These are phyloP conservation scores for Plecturocebus donacophilus DNA, from an alignment of 2,113 vertebrate species.

Conservation along the genomic window DNA sequence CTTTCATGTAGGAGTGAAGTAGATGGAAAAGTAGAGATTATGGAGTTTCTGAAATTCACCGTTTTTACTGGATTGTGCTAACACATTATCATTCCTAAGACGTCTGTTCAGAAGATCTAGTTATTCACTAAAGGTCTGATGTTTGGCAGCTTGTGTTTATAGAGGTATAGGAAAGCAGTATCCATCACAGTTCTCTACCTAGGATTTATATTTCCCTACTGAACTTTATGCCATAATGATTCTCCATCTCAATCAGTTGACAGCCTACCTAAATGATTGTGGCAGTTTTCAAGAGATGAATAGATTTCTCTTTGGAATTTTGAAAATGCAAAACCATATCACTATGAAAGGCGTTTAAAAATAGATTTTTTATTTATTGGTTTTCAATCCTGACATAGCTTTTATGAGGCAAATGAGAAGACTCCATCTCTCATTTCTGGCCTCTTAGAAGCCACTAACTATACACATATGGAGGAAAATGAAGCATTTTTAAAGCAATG, in stretches of 20 bases:
- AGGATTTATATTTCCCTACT: background rate
- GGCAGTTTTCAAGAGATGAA: background rate
- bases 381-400: background rate
- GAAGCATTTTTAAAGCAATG: background rate
- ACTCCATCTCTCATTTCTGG: background rate
- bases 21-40: background rate
- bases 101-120: background rate
- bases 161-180: background rate
- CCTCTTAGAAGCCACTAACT: background rate
- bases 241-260: background rate
- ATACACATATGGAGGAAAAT: background rate
- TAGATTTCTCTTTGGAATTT: background rate
- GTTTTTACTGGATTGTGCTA: background rate
- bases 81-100: background rate
- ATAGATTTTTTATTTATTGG: background rate
- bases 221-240: background rate
- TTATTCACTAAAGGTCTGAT: background rate
- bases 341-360: background rate
- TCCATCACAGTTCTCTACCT: background rate
- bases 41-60: background rate
- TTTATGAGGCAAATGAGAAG: background rate
- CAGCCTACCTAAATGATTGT: background rate
- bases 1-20: background rate
- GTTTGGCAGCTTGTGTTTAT: background rate
- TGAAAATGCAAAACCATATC: background rate